Percentiles rank a stretch among this genome's conserved stretches.
These are phyloP conservation scores for Brachyptera risi DNA, from an alignment of 2,888 invertebrate species.

Conservation along the genomic window DNA sequence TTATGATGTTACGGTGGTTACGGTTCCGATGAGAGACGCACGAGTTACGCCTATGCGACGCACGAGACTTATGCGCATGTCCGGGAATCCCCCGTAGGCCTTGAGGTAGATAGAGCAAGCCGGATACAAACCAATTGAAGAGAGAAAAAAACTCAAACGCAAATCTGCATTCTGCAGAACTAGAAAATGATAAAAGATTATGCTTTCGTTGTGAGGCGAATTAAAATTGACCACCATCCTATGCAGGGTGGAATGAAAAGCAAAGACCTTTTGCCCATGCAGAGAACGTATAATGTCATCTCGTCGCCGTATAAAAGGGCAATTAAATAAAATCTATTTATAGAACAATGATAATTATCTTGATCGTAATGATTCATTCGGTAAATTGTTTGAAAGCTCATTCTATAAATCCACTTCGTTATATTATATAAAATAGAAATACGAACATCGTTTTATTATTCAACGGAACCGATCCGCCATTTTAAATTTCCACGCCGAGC, in stretches of 20 bases:
- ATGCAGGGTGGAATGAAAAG: not conserved
- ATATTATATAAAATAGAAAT: not conserved
- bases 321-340: slow-evolving; percentile 1
- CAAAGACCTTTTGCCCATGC: not conserved
- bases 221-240: not conserved
- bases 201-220: too few relatives aligned
- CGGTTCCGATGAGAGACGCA: not conserved
- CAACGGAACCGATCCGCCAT: not conserved
- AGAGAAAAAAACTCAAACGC: not conserved
- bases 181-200: not conserved
- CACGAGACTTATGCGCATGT: slow-evolving; percentile 20
- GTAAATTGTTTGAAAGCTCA: not conserved
- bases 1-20: not conserved
- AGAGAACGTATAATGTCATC: not conserved
- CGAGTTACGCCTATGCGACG: not conserved
- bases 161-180: too few relatives aligned
- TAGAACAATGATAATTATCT: slow-evolving; percentile 3
- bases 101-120: slow-evolving; percentile 28
- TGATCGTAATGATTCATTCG: not conserved
- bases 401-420: not conserved
- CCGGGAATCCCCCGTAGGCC: slow-evolving; percentile 26
- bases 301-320: slow-evolving; percentile 1
- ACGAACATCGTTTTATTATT: not conserved
- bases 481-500: not conserved
- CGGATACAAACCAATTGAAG: slow-evolving; percentile 21